These are phyloP conservation scores for Planiliza haematocheilus DNA, from an alignment of 2,113 vertebrate genomes.

Conservation along the genomic window DNA sequence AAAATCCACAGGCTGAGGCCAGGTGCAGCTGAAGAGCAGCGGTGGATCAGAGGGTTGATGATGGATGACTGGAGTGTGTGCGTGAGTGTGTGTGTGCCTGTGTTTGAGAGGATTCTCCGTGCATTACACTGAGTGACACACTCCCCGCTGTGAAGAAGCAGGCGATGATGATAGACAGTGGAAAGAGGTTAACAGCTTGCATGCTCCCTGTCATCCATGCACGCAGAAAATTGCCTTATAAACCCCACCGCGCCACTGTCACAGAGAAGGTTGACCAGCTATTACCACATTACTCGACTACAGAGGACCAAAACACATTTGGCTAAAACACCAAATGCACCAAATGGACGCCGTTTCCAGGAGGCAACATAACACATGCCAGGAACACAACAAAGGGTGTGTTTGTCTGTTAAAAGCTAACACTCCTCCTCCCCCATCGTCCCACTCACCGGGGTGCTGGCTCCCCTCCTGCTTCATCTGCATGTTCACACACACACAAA, in stretches of 20 bases:
- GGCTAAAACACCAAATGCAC: slow-evolving; percentile 43
- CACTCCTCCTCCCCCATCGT: slow-evolving; percentile 28
- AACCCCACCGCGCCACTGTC: slow-evolving; percentile 1
- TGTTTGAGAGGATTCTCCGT: slow-evolving; percentile 52
- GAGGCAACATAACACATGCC: slow-evolving; percentile 38
- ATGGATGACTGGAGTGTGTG: slow-evolving; percentile 51
- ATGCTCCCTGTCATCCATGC: slow-evolving; percentile 24
- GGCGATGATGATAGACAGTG: slow-evolving; percentile 43
- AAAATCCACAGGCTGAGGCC: slow-evolving; percentile 47
- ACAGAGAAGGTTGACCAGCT: slow-evolving; percentile 42
- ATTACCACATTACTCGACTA: slow-evolving; percentile 50
- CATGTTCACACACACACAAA: slow-evolving; percentile 49
- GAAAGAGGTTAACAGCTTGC: slow-evolving; percentile 59
- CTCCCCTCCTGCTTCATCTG: slow-evolving; percentile 48
- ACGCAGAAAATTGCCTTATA: neutral
- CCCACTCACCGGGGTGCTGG: slow-evolving; percentile 42
- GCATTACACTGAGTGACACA: slow-evolving; percentile 53
- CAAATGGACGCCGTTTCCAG: slow-evolving; percentile 66
- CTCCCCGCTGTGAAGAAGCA: slow-evolving; percentile 40
- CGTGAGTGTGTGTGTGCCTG: slow-evolving; percentile 34
- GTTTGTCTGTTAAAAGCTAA: slow-evolving; percentile 65
- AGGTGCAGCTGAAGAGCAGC: slow-evolving; percentile 61
- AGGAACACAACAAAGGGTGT: slow-evolving; percentile 64
- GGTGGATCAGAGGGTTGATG: slow-evolving; percentile 58
- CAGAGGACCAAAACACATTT: slow-evolving; percentile 62